These are phyloP conservation scores for Puntigrus tetrazona DNA, from an alignment of 2,113 vertebrate genomes.

Conservation along the genomic window DNA sequence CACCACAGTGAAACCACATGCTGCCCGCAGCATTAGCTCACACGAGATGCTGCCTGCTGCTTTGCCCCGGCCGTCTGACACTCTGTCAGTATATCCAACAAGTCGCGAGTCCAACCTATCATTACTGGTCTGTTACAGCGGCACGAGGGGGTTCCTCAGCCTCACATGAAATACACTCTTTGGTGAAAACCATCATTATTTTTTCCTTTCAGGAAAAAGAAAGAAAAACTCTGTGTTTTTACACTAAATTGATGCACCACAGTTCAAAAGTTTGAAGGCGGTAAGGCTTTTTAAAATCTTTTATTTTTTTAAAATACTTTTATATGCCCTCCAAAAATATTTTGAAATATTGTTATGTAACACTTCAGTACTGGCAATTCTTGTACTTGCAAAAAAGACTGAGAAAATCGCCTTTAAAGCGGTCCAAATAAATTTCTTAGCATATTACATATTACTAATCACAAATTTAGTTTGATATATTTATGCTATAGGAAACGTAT, in stretches of 20 bases:
- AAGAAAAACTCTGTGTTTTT: background rate
- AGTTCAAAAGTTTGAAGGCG: background rate
- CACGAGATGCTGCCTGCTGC: constrained; percentile 23
- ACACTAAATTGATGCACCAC: background rate
- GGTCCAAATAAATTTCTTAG: too few species aligned
- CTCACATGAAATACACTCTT: constrained; percentile 28
- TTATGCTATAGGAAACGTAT: too few species aligned
- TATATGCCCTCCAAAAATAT: too few species aligned
- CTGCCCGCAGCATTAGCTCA: constrained; percentile 48
- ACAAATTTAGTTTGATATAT: too few species aligned
- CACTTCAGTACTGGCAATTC: too few species aligned
- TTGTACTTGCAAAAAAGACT: too few species aligned
- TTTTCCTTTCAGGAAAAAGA: constrained; percentile 35
- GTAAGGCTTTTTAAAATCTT: too few species aligned
- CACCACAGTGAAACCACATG: constrained; percentile 33
- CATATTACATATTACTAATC: too few species aligned
- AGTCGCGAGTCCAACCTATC: constrained; percentile 40
- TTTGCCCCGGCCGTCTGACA: constrained; percentile 9
- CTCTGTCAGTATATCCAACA: constrained; percentile 27
- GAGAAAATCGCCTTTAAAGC: too few species aligned
- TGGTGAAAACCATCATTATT: constrained; percentile 33
- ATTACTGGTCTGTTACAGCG: constrained; percentile 44
- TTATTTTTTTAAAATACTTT: too few species aligned
- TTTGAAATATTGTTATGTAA: too few species aligned
- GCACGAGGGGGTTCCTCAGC: constrained; percentile 33